Conservation (phyloP, 92 coral and sea anemone species). For the Epizoanthus scotinus region DNA sequence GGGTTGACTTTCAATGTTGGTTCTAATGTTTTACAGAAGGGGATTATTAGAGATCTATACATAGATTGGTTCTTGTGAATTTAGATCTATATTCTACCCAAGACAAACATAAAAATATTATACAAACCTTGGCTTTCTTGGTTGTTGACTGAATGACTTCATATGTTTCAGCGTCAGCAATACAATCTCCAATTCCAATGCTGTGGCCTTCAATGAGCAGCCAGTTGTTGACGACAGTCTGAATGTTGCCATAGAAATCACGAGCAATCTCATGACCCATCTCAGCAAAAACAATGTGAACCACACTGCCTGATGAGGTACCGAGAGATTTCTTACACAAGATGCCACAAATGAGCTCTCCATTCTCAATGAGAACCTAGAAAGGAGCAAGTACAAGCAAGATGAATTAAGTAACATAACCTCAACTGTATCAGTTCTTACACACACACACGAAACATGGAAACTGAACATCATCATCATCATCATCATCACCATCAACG, state of each 20-base stretch:
- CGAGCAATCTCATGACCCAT: slow-evolving; percentile 92
- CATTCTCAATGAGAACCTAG: slow-evolving; percentile 95
- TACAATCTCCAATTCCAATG: slow-evolving; percentile 99
- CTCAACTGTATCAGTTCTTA: no score
- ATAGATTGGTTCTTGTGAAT: no score
- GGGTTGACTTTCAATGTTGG: no score
- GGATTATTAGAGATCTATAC: no score
- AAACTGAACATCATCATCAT: no score
- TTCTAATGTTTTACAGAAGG: no score
- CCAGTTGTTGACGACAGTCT: slow-evolving; percentile 98
- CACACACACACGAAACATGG: no score
- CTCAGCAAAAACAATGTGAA: slow-evolving; percentile 93
- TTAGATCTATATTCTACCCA: no score
- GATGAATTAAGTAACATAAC: neutral
- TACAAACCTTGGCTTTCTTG: slow-evolving; percentile 88
- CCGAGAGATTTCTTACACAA: slow-evolving; percentile 94
- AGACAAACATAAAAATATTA: no score
- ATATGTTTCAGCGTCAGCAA: slow-evolving; percentile 99
- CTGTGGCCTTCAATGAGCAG: slow-evolving; percentile 95
- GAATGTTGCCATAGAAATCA: slow-evolving; percentile 82
- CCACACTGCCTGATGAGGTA: slow-evolving; percentile 97
- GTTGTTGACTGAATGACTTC: slow-evolving; percentile 94
- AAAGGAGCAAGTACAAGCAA: neutral
- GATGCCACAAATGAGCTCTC: slow-evolving; percentile 92
- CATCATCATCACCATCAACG: no score